phyloP scores from a whole-genome alignment of 2,797 vertebrate species.

The Cossypha dichroa region DNA sequence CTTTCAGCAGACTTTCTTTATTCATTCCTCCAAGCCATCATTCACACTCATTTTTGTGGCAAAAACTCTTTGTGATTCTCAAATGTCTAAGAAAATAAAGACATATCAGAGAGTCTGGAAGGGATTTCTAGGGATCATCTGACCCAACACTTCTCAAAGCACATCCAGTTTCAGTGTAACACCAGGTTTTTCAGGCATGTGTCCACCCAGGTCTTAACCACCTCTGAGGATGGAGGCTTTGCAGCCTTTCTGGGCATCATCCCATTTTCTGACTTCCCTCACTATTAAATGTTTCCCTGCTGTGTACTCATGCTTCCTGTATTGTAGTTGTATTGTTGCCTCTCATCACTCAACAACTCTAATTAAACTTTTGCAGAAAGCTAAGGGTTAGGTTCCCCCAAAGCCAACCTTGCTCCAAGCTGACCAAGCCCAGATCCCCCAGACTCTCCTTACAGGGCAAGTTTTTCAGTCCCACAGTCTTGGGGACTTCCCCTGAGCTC shows the following conservation, averaged over 20 bases:
- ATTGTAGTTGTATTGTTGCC: not conserved
- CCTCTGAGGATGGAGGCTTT: not conserved
- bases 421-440: not conserved
- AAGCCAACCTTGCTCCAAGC: not conserved
- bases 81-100: not conserved
- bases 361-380: not conserved
- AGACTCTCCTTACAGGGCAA: not conserved
- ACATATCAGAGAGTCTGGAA: not conserved
- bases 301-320: accelerated
- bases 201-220: not conserved
- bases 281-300: not conserved
- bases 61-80: not conserved
- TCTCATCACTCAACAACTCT: not conserved
- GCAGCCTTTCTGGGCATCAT: not conserved
- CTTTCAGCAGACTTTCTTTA: not conserved
- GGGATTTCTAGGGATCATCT: not conserved
- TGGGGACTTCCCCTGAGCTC: not conserved
- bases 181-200: not conserved
- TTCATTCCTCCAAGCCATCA: not conserved
- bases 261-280: not conserved
- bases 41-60: not conserved
- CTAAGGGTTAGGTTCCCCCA: not conserved
- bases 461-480: accelerated
- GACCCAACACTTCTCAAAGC: not conserved
- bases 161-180: not conserved